Conservation (phyloP, 2,888 invertebrate genomes). For the Nemapogon koenigi region DNA sequence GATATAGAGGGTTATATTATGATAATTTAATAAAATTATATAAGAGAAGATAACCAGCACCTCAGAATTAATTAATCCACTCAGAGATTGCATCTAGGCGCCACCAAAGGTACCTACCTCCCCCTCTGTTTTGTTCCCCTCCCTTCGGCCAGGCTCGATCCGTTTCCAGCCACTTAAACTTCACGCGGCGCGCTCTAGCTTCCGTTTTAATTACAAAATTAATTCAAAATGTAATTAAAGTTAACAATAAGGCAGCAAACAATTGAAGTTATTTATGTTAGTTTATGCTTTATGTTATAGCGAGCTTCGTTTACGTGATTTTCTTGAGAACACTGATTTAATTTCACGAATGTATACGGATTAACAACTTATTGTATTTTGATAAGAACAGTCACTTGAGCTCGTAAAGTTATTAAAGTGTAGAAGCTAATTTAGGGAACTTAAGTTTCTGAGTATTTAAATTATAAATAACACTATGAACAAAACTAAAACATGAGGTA, state of each 20-base stretch:
- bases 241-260: conserved; percentile 67
- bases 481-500: no score
- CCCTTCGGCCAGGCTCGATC: conserved; percentile 48
- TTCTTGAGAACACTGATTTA: conserved; percentile 27
- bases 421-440: no score
- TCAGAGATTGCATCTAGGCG: conserved; percentile 61
- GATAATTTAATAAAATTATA: conserved; percentile 58
- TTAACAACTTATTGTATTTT: no score
- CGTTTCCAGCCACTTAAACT: conserved; percentile 65
- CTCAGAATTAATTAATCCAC: conserved; percentile 66
- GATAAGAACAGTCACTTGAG: no score
- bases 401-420: no score
- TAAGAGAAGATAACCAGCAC: conserved; percentile 63
- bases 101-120: conserved; percentile 23
- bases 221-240: conserved; percentile 68
- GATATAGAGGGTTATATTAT: no score
- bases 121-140: conserved; percentile 32
- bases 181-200: conserved; percentile 65
- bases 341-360: no score
- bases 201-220: conserved; percentile 68
- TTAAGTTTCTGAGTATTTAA: no score
- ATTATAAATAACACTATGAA: no score
- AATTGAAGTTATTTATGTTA: conserved; percentile 68
- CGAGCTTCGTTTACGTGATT: conserved; percentile 36
- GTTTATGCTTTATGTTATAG: conserved; percentile 59